phyloP scores from a whole-genome alignment of 2,888 invertebrate genomes.

The Ptilodon capucinus region DNA sequence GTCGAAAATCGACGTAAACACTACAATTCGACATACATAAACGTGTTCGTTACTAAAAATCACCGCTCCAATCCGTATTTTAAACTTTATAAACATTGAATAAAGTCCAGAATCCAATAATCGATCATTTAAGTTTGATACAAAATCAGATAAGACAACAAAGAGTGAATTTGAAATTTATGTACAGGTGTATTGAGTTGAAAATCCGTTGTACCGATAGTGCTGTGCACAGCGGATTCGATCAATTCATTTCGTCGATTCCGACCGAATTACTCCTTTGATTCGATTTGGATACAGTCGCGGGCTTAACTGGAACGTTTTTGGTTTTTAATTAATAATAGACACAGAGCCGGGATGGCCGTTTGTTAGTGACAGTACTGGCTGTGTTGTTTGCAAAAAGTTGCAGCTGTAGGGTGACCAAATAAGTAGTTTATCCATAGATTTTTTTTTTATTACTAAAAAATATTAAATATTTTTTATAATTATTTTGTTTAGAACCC shows the following conservation, averaged over 20 bases:
- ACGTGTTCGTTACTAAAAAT: too few relatives aligned
- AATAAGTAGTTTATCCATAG: too few relatives aligned
- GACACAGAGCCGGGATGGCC: constrained; percentile 41
- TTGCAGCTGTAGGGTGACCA: constrained; percentile 35
- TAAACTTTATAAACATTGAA: neutral
- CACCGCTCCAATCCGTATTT: constrained; percentile 1
- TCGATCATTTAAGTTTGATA: neutral
- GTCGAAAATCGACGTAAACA: too few relatives aligned
- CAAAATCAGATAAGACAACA: constrained; percentile 5
- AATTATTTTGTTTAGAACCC: too few relatives aligned
- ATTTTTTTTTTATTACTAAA: too few relatives aligned
- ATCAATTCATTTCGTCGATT: constrained; percentile 51
- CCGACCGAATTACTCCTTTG: constrained; percentile 71
- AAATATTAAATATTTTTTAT: too few relatives aligned
- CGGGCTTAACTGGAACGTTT: constrained; percentile 62
- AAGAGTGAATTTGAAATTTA: neutral
- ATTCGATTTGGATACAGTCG: constrained; percentile 63
- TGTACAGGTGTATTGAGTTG: constrained; percentile 4
- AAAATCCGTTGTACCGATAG: constrained; percentile 6
- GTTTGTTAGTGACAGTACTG: constrained; percentile 46
- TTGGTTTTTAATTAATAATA: constrained; percentile 76
- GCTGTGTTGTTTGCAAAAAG: constrained; percentile 44
- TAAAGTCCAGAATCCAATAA: constrained; percentile 10
- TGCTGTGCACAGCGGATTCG: constrained; percentile 28
- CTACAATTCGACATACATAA: too few relatives aligned